Conservation (phyloP, 2,797 vertebrate species). For the Morus bassanus region DNA sequence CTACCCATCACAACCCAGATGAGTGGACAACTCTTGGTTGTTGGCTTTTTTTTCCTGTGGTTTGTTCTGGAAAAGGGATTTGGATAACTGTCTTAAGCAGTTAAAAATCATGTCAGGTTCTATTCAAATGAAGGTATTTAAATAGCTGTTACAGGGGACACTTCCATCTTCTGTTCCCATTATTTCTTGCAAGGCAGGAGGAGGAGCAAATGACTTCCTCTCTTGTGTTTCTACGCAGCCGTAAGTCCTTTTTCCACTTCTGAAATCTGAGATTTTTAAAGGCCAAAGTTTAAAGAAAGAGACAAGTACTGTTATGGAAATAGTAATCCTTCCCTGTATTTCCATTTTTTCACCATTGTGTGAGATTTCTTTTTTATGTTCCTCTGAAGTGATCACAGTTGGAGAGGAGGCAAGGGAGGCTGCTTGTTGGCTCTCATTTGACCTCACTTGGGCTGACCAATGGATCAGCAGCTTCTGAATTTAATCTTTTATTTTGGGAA, state of each 20-base stretch:
- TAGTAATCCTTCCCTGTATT: neutral
- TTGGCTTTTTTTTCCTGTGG: neutral
- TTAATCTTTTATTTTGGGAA: neutral
- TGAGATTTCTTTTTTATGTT: neutral
- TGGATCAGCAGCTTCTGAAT: neutral
- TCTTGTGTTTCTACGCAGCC: neutral
- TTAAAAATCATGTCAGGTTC: neutral
- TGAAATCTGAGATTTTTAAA: neutral
- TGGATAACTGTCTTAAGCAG: neutral
- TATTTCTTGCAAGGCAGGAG: neutral
- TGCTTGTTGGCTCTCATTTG: neutral
- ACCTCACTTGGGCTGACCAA: neutral
- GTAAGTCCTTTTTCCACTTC: neutral
- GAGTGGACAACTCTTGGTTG: neutral
- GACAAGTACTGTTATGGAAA: neutral
- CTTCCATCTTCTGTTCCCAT: neutral
- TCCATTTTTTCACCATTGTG: neutral
- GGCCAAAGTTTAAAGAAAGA: neutral
- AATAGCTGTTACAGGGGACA: neutral
- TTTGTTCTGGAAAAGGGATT: neutral
- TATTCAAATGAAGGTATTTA: neutral
- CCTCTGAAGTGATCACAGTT: neutral
- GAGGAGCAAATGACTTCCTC: neutral
- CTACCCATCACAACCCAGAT: neutral
- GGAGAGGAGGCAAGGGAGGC: neutral